Percentiles rank a stretch among this genome's conserved stretches.
phyloP scores from a whole-genome alignment of 2,888 invertebrate genomes.

The Himalopsyche kuldschensis region DNA sequence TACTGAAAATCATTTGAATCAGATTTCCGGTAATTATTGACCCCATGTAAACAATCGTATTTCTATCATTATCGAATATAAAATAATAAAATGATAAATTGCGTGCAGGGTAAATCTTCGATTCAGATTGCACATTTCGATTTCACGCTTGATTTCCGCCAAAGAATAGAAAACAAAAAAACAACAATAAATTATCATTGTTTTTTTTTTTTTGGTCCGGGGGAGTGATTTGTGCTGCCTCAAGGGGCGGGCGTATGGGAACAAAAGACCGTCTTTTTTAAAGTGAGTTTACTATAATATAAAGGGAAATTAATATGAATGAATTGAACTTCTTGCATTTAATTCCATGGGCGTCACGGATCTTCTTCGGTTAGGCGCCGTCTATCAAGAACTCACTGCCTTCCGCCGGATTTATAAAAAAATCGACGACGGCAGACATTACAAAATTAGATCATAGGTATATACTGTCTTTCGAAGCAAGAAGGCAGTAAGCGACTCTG shows the following conservation, averaged over 20 bases:
- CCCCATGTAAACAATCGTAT: too few species aligned
- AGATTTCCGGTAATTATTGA: too few species aligned
- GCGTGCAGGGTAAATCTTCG: background rate
- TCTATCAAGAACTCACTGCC: background rate
- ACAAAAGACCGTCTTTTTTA: background rate
- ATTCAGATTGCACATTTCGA: background rate
- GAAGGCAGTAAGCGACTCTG: too few species aligned
- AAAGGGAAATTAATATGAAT: conserved; percentile 17
- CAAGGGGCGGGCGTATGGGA: background rate
- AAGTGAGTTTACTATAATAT: background rate
- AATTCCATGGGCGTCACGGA: conserved; percentile 4
- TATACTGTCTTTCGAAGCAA: too few species aligned
- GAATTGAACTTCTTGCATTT: conserved; percentile 16
- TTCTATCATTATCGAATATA: background rate
- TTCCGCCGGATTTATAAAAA: background rate
- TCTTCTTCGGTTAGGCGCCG: background rate
- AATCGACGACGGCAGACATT: too few species aligned
- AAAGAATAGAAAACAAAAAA: background rate
- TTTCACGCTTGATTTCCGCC: background rate
- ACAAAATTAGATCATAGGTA: too few species aligned
- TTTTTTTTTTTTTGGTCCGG: background rate
- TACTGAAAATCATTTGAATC: too few species aligned
- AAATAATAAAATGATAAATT: background rate
- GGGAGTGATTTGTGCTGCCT: background rate
- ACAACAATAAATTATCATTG: background rate